phyloP scores from a whole-genome alignment of 1,140 invertebrate species.

The Trichonephila clavata region DNA sequence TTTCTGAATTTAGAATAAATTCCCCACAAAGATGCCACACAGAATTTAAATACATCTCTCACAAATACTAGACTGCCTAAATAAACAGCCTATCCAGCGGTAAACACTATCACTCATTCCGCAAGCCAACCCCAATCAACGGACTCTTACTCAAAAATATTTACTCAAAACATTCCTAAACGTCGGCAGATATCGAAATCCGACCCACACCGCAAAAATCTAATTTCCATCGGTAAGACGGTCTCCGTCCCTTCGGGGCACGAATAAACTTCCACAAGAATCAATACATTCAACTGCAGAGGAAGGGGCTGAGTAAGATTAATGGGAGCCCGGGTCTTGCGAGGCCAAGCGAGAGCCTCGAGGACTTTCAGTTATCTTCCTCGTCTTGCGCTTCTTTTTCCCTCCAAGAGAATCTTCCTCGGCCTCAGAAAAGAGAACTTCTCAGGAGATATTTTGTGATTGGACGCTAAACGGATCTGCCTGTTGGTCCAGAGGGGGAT shows the following conservation, averaged over 20 bases:
- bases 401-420: background rate
- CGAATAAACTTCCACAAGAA: background rate
- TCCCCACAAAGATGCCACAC: too few relatives aligned
- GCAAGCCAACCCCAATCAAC: too few relatives aligned
- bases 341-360: background rate
- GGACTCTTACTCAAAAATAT: too few relatives aligned
- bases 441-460: background rate
- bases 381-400: background rate
- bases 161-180: too few relatives aligned
- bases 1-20: too few relatives aligned
- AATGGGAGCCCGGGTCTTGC: background rate
- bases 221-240: background rate
- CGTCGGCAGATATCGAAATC: too few relatives aligned
- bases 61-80: too few relatives aligned
- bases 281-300: background rate
- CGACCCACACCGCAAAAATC: too few relatives aligned
- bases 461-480: background rate
- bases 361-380: constrained; percentile 1
- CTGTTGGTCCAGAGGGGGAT: background rate
- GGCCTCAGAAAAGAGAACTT: background rate
- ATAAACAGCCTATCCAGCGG: too few relatives aligned
- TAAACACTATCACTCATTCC: background rate
- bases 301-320: background rate
- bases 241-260: background rate
- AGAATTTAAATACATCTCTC: too few relatives aligned